phyloP scores from a whole-genome alignment of 2,888 invertebrate genomes.

The Drosophila neotestacea region DNA sequence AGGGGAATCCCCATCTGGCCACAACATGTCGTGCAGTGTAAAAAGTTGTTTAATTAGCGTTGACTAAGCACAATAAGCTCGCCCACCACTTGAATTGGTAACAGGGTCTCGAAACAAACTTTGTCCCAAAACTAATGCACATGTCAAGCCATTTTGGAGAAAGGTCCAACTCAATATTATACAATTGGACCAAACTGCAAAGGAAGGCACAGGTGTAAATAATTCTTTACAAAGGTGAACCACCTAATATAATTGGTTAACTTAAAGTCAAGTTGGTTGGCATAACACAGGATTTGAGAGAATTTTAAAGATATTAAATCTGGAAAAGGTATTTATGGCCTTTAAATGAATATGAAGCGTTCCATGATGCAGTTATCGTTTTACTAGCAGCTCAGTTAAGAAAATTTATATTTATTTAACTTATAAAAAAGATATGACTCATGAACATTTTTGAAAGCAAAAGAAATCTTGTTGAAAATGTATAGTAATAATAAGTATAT shows the following conservation, averaged over 20 bases:
- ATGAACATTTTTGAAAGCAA: too few species aligned
- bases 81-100: constrained; percentile 22
- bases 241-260: constrained; percentile 2
- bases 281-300: too few species aligned
- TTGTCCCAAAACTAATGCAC: constrained; percentile 24
- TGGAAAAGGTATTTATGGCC: too few species aligned
- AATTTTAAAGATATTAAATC: too few species aligned
- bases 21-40: constrained; percentile 36
- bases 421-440: too few species aligned
- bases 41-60: constrained; percentile 66
- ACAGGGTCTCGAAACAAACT: constrained; percentile 13
- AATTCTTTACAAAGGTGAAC: background rate
- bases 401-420: too few species aligned
- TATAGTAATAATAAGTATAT: too few species aligned
- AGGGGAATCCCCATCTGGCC: constrained; percentile 13
- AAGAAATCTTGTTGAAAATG: too few species aligned
- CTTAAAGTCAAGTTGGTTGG: background rate
- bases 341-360: too few species aligned
- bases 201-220: constrained; percentile 39
- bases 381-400: too few species aligned
- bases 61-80: constrained; percentile 24
- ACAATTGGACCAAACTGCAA: constrained; percentile 23
- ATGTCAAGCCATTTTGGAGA: constrained; percentile 42
- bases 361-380: too few species aligned
- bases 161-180: constrained; percentile 22